Percentiles rank a stretch among this genome's conserved stretches.
These are phyloP conservation scores for Coelopa pilipes DNA, from an alignment of 2,888 invertebrate species.

Conservation along the genomic window DNA sequence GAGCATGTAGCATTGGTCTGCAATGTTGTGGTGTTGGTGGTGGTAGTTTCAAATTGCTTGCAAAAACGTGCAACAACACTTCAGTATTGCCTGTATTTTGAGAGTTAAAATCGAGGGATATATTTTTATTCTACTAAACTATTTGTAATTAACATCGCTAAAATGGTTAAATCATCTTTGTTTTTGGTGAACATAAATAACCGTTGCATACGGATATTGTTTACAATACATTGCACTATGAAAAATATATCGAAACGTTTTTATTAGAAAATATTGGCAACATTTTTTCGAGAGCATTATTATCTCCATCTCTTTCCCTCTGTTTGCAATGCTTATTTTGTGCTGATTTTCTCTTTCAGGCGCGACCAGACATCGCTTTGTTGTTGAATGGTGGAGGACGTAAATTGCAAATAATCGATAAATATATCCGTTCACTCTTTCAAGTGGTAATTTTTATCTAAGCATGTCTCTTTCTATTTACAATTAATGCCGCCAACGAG, in stretches of 20 bases:
- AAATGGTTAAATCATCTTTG: background rate
- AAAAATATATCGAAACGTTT: too few species aligned
- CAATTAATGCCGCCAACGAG: too few species aligned
- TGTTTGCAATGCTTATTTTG: background rate
- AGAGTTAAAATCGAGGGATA: background rate
- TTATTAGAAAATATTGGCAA: constrained; percentile 23
- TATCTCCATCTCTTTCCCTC: constrained; percentile 9
- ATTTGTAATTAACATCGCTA: background rate
- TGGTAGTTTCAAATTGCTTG: constrained; percentile 18
- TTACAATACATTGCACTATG: too few species aligned
- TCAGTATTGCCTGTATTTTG: background rate
- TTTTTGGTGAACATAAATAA: too few species aligned
- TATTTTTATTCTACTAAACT: background rate
- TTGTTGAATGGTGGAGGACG: background rate
- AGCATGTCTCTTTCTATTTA: constrained; percentile 17
- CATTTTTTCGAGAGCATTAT: constrained; percentile 3
- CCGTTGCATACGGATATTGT: too few species aligned
- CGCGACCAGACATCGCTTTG: background rate
- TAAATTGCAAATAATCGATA: constrained; percentile 34
- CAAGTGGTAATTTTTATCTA: constrained; percentile 3
- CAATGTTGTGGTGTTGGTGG: constrained; percentile 33
- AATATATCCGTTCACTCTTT: constrained; percentile 30
- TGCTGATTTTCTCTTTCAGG: background rate
- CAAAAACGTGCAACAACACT: constrained; percentile 42
- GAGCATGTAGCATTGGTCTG: constrained; percentile 26